Percentiles rank a stretch among this genome's conserved stretches.
These are phyloP conservation scores for Galerucella nymphaeae DNA, from an alignment of 2,888 invertebrate species.

Conservation along the genomic window DNA sequence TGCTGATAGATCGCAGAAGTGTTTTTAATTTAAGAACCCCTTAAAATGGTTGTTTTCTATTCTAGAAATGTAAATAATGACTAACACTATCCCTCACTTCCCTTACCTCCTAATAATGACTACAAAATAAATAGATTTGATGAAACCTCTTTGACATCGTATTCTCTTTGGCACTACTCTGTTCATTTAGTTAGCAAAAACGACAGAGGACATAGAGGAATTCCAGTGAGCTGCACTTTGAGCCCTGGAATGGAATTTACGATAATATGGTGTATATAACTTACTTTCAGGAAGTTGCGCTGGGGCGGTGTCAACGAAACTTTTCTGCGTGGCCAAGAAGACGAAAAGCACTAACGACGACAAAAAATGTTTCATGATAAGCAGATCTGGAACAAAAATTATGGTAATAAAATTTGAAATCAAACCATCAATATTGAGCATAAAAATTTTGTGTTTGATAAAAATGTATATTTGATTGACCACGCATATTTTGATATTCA, in stretches of 20 bases:
- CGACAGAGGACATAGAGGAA: not conserved
- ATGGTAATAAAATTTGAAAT: too few species aligned
- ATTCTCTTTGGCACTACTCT: not conserved
- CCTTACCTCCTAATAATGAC: too few species aligned
- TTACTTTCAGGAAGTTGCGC: conserved; percentile 46
- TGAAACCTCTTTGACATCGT: not conserved
- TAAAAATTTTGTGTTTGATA: too few species aligned
- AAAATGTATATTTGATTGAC: too few species aligned
- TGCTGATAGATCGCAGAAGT: too few species aligned
- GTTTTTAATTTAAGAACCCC: too few species aligned
- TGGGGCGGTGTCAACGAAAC: conserved; percentile 59
- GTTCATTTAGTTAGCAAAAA: not conserved
- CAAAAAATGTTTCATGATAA: conserved; percentile 15
- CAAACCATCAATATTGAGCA: too few species aligned
- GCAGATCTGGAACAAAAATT: conserved; percentile 24
- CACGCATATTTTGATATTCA: too few species aligned
- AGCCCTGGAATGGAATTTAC: conserved; percentile 6
- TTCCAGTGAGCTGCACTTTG: conserved; percentile 6
- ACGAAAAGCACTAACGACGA: conserved; percentile 12
- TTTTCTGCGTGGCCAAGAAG: conserved; percentile 46
- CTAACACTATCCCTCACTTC: too few species aligned
- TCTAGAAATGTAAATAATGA: too few species aligned
- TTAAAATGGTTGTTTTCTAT: too few species aligned
- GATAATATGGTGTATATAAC: conserved; percentile 19
- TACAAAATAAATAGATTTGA: too few species aligned